phyloP scores from a whole-genome alignment of 1,140 invertebrate genomes.

The Lordiphosa stackelbergi region DNA sequence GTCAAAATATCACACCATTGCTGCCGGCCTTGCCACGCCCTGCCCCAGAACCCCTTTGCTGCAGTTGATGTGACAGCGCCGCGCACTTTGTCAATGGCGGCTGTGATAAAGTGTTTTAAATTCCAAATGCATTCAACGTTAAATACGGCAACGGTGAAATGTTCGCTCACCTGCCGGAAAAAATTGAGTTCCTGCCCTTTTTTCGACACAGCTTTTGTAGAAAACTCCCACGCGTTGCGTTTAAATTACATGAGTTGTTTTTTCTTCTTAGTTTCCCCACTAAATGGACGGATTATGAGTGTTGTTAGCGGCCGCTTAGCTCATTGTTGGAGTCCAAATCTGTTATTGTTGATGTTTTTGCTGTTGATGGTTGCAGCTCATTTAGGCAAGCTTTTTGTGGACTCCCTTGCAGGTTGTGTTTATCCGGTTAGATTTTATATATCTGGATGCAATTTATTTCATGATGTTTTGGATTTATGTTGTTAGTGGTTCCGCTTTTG shows the following conservation, averaged over 20 bases:
- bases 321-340: constrained; percentile 23
- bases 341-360: constrained; percentile 13
- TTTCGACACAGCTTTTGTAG: constrained; percentile 10
- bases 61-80: constrained; percentile 65
- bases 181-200: constrained; percentile 17
- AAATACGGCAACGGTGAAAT: constrained; percentile 58
- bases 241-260: constrained; percentile 59
- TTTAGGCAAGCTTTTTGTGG: neutral
- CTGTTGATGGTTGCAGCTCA: no score
- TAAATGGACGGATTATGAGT: constrained; percentile 72
- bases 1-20: constrained; percentile 48
- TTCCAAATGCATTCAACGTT: constrained; percentile 71
- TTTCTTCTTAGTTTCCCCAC: constrained; percentile 45
- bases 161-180: constrained; percentile 12
- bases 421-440: constrained; percentile 40
- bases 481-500: neutral
- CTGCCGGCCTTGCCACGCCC: constrained; percentile 9
- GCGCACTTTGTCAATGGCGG: constrained; percentile 68
- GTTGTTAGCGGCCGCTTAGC: constrained; percentile 63
- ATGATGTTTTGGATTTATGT: constrained; percentile 26
- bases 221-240: constrained; percentile 46
- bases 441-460: constrained; percentile 53
- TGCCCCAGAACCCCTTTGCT: constrained; percentile 9
- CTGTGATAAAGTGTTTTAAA: constrained; percentile 73
- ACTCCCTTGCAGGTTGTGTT: constrained; percentile 7